Evolutionary conservation across 2,797 vertebrate genomes (phyloP), one percentile per base, ranked within the genome.

Genomic region (Rachycentron canadum): DNA sequence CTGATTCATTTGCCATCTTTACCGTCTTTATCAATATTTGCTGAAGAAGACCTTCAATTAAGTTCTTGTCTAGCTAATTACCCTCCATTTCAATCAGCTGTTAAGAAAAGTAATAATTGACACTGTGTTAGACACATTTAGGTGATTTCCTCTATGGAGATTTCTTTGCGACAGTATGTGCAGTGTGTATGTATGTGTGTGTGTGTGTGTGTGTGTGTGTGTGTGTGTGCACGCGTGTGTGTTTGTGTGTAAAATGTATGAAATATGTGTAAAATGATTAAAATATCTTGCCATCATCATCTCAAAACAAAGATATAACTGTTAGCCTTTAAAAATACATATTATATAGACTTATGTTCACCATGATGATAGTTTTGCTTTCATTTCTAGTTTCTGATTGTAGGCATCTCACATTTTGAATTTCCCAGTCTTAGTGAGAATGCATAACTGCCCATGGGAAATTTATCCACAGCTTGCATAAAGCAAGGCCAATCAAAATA

Each of bases 401-500:
- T 61, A 68, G 76, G 61, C 60, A 65, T 78, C 23, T 63, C 69
- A 82, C 76, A 85, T 83, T 83, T 71, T 55, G 52, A 84, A 88
- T 82, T 88, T 85, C 53, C 59, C 36, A 76, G 70, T 87, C 78
- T 82, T 75, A 86, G 67, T 4, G 21, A 82, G 83, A 83, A 89
- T 74, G 76, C 76, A 47, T 43, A 73, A 45, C 66, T 61, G 30
- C 85, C 82, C 80, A 61, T 79, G 87, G 89, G 86, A 90, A 90
- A 87, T 88, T 79, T 85, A 78, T 36, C 60, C 52, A 0, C 58
- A 73, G 63, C 85, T 79, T 83, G 86, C 84, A 86, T 91, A 88
- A 85, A 89, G 82, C 80, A 85, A 66, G 81, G 89, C 90, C 91
- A 90, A 91, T 94, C 91, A 92, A 88, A 92, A 85, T 91, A 91